Conservation (phyloP, 2,888 invertebrate species). For the Anthoptus insignis region DNA sequence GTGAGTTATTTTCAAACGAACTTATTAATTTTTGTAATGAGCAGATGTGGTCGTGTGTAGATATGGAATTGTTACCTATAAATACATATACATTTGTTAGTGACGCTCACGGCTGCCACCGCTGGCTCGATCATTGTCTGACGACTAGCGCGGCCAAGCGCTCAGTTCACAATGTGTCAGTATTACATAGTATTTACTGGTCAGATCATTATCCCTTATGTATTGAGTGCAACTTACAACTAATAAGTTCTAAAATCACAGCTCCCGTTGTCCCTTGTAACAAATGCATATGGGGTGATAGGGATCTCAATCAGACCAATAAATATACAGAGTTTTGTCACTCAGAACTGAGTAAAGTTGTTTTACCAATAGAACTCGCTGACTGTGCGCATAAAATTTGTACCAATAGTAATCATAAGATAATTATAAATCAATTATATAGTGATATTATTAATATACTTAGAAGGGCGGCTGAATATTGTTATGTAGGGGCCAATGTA, state of each 20-base stretch:
- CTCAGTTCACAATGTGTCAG: conserved; percentile 5
- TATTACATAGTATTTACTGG: conserved; percentile 37
- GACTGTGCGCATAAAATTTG: not conserved
- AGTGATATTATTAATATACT: not conserved
- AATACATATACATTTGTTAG: too few relatives aligned
- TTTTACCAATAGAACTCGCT: not conserved
- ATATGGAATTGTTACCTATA: too few relatives aligned
- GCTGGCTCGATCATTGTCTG: conserved; percentile 41
- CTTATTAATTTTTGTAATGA: too few relatives aligned
- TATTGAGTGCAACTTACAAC: not conserved
- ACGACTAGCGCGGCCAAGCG: conserved; percentile 21
- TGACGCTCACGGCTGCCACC: conserved; percentile 14
- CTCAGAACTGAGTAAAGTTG: not conserved
- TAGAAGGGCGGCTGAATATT: not conserved
- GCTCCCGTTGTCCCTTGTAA: not conserved
- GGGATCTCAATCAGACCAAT: conserved; percentile 4
- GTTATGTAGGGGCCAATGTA: not conserved
- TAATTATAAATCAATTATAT: not conserved
- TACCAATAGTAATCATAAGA: not conserved
- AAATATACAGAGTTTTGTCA: conserved; percentile 9
- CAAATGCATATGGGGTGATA: conserved; percentile 15
- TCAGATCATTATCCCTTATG: conserved; percentile 41
- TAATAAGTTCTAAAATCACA: not conserved
- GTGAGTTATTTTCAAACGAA: not conserved
- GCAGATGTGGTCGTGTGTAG: too few relatives aligned